phyloP scores from a whole-genome alignment of 2,113 vertebrate species.

The Zosterops pallidus region DNA sequence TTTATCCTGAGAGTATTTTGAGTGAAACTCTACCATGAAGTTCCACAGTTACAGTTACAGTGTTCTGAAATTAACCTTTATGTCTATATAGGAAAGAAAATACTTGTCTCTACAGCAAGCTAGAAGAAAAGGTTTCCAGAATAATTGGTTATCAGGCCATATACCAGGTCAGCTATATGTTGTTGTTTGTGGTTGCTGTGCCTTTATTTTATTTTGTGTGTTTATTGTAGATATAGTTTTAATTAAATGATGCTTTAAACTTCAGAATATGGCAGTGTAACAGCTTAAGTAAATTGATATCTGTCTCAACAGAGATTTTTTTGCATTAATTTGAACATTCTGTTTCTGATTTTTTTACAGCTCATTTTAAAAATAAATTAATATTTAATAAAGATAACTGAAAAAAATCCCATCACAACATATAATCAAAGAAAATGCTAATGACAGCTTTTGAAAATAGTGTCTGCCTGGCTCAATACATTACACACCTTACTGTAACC shows the following conservation, averaged over 20 bases:
- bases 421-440: not conserved
- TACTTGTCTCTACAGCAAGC: slow-evolving; percentile 86
- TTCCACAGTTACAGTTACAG: not conserved
- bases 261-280: not conserved
- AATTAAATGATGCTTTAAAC: not conserved
- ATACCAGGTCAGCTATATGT: slow-evolving; percentile 78
- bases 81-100: slow-evolving; percentile 81
- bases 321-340: not conserved
- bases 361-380: not conserved
- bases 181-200: not conserved
- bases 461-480: not conserved
- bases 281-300: not conserved
- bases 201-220: not conserved
- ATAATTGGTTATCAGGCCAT: slow-evolving; percentile 82
- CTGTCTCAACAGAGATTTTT: not conserved
- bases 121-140: slow-evolving; percentile 78
- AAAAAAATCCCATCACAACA: not conserved
- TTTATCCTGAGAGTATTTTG: not conserved
- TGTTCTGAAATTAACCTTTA: not conserved
- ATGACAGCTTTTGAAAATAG: not conserved
- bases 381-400: not conserved
- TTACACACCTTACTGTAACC: not conserved
- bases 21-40: not conserved
- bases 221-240: not conserved
- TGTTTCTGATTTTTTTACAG: not conserved